Conservation (phyloP, 2,113 vertebrate species). For the Phainopepla nitens region DNA sequence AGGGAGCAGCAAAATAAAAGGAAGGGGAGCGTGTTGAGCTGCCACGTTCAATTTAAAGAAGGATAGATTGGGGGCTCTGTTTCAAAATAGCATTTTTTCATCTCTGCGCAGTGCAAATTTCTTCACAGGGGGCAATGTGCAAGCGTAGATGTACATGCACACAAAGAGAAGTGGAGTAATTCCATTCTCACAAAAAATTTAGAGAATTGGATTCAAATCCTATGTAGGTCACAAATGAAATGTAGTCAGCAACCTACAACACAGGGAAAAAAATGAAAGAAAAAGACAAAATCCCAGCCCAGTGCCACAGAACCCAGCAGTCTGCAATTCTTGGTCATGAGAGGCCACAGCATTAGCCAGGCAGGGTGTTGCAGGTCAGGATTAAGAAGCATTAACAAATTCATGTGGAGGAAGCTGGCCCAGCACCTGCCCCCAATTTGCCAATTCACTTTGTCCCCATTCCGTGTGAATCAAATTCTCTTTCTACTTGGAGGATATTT, state of each 20-base stretch:
- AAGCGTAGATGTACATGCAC: background rate
- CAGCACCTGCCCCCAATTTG: conserved; percentile 30
- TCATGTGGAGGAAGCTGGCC: background rate
- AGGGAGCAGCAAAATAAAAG: background rate
- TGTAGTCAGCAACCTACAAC: background rate
- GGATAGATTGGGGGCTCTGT: background rate
- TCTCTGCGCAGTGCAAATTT: background rate
- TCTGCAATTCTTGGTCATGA: background rate
- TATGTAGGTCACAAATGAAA: conserved; percentile 25
- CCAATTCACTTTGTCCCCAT: background rate
- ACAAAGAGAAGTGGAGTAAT: background rate
- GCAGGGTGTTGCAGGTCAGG: conserved; percentile 39
- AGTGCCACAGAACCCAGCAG: background rate
- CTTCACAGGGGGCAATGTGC: background rate
- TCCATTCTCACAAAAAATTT: background rate
- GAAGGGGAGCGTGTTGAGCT: background rate
- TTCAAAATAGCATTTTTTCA: background rate
- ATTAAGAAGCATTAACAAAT: conserved; percentile 51
- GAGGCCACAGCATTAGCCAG: conserved; percentile 28
- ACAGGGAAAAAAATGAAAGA: background rate
- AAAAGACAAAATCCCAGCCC: background rate
- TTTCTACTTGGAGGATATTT: background rate
- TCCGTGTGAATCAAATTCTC: background rate
- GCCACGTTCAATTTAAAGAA: background rate
- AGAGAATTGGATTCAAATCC: background rate